Evolutionary conservation across 2,113 vertebrate species (phyloP).

Genomic region (Platysteira castanea): DNA sequence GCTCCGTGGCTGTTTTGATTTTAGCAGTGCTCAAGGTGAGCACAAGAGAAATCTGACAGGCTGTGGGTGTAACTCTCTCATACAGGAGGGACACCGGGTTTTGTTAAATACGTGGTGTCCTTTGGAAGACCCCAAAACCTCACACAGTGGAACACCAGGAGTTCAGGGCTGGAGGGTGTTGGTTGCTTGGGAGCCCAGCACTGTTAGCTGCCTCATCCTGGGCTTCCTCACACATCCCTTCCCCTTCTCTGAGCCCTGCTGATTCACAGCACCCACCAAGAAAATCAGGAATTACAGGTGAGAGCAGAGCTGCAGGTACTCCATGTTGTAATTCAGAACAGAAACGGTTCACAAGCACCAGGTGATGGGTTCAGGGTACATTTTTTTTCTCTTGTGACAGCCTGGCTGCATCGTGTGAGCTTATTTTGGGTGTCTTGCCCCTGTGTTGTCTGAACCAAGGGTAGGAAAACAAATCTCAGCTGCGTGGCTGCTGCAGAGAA

Average conservation of each 20-base stretch:
- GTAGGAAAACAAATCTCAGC: background rate
- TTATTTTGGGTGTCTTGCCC: background rate
- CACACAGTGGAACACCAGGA: accelerated
- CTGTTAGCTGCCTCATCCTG: background rate
- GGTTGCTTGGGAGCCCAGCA: background rate
- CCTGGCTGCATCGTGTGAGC: accelerated
- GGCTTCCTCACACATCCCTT: background rate
- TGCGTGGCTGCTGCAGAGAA: background rate
- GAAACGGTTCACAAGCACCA: accelerated
- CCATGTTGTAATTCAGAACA: accelerated
- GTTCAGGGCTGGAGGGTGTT: background rate
- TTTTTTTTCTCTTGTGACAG: background rate
- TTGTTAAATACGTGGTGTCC: background rate
- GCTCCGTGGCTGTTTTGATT: background rate
- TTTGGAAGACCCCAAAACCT: background rate
- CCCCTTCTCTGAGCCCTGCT: background rate
- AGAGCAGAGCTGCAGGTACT: background rate
- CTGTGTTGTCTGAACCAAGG: background rate
- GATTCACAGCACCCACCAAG: background rate
- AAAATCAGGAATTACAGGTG: background rate
- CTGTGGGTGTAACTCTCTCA: accelerated
- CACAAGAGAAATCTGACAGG: background rate
- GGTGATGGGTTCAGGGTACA: background rate
- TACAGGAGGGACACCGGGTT: background rate
- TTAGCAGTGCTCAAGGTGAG: background rate